These are phyloP conservation scores for Cacatua alba DNA, from an alignment of 2,113 vertebrate genomes.

Conservation along the genomic window DNA sequence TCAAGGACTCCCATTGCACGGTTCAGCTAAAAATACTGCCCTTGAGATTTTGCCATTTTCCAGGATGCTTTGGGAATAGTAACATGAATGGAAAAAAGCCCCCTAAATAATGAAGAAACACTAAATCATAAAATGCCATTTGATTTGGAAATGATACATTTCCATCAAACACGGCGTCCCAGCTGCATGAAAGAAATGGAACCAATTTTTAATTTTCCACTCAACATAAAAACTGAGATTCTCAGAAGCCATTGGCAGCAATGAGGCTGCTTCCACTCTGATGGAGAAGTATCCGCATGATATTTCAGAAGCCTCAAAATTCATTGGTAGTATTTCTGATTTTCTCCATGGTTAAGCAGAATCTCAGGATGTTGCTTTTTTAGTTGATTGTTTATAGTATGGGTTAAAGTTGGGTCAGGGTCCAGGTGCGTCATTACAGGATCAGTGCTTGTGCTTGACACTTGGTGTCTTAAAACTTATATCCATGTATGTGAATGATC, in stretches of 20 bases:
- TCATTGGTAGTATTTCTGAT: background rate
- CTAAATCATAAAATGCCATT: background rate
- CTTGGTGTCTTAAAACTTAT: background rate
- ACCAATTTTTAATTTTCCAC: background rate
- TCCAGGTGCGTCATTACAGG: background rate
- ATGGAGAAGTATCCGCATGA: background rate
- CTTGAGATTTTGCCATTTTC: slow-evolving; percentile 6
- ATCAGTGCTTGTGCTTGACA: background rate
- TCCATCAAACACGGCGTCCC: background rate
- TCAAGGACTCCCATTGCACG: background rate
- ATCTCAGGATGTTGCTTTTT: background rate
- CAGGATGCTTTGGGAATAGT: background rate
- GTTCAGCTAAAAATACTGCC: background rate
- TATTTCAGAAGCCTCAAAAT: background rate
- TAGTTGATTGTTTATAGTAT: background rate
- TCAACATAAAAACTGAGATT: background rate
- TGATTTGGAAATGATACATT: background rate
- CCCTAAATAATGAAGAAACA: background rate
- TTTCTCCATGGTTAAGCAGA: background rate
- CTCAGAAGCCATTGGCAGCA: background rate
- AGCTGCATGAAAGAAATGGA: background rate
- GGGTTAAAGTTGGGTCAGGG: background rate
- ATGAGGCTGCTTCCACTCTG: background rate
- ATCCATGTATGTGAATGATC: background rate
- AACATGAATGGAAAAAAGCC: background rate